Percentiles rank a stretch among this genome's conserved stretches.
phyloP scores from a whole-genome alignment of 2,113 vertebrate genomes.

The Odontophorus gujanensis region DNA sequence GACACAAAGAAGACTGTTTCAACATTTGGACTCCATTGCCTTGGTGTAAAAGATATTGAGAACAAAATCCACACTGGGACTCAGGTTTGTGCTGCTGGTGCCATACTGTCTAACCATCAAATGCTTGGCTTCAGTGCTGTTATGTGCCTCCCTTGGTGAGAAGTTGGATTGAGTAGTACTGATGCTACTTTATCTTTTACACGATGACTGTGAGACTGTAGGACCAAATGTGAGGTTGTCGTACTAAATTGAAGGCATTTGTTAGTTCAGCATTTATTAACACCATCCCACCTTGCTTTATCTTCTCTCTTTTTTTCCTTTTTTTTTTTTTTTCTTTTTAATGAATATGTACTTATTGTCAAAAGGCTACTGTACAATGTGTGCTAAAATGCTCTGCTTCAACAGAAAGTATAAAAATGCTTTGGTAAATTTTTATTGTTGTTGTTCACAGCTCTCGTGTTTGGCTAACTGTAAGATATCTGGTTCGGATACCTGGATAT shows the following conservation, averaged over 20 bases:
- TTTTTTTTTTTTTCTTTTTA: neutral
- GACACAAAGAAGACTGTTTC: neutral
- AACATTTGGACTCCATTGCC: neutral
- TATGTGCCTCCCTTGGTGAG: neutral
- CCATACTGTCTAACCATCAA: neutral
- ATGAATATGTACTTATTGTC: neutral
- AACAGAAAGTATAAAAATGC: neutral
- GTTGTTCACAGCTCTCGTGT: neutral
- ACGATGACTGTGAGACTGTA: neutral
- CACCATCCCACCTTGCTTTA: neutral
- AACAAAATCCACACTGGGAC: neutral
- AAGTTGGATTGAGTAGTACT: neutral
- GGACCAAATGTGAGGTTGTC: neutral
- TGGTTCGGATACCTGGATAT: neutral
- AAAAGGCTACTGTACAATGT: neutral
- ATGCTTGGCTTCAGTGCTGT: neutral
- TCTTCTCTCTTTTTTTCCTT: neutral
- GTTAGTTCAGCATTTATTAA: neutral
- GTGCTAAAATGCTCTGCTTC: neutral
- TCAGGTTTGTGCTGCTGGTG: neutral
- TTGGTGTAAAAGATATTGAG: neutral
- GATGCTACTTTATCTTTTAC: neutral
- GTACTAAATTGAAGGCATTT: neutral
- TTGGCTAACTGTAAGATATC: neutral
- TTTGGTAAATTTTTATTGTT: neutral